These are phyloP conservation scores for Atta texana DNA, from an alignment of 1,140 invertebrate species.

Conservation along the genomic window DNA sequence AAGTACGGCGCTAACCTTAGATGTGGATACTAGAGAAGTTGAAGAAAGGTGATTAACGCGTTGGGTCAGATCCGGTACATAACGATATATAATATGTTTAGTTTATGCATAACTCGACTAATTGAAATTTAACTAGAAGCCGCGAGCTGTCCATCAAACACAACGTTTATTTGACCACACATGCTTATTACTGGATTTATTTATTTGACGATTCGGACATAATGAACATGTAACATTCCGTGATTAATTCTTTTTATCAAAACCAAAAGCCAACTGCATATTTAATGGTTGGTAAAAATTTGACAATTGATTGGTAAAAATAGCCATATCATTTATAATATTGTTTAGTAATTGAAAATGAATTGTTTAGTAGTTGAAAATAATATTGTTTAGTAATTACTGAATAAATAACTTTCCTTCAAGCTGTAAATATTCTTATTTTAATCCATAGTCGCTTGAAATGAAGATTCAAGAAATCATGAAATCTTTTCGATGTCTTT, in stretches of 20 bases:
- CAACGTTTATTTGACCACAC: not conserved
- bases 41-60: slow-evolving; percentile 22
- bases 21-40: slow-evolving; percentile 89
- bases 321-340: not conserved
- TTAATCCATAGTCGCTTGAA: not conserved
- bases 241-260: not conserved
- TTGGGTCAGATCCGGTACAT: too few relatives aligned
- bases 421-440: not conserved
- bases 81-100: not conserved
- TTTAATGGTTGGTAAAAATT: not conserved
- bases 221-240: not conserved
- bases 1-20: slow-evolving; percentile 92
- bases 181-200: not conserved
- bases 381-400: not conserved
- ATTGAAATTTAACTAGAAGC: slow-evolving; percentile 3
- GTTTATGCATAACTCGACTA: not conserved
- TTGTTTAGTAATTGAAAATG: not conserved
- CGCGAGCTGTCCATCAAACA: not conserved
- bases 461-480: not conserved
- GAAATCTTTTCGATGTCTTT: not conserved
- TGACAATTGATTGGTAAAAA: not conserved
- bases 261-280: not conserved
- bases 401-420: not conserved
- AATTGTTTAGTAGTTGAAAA: too few relatives aligned
- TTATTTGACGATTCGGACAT: not conserved